A percentile compares a stretch with the other conserved stretches of the same genome.
phyloP scores from a whole-genome alignment of 1,140 invertebrate species.

The Microplitis demolitor region DNA sequence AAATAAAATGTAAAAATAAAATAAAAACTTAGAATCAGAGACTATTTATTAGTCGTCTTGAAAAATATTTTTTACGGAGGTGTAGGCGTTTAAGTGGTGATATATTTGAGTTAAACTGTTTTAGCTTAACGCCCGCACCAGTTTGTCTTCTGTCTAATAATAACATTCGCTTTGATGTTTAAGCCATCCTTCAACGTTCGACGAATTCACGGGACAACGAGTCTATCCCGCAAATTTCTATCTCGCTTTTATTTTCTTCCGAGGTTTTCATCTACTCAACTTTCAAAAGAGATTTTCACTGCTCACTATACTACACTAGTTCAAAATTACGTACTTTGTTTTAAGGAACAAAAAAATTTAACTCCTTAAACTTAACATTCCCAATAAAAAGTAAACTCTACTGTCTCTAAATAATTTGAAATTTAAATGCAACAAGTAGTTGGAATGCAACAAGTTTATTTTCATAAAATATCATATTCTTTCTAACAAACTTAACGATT shows the following conservation, averaged over 20 bases:
- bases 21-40: background rate
- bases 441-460: too few relatives aligned
- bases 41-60: background rate
- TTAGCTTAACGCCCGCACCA: constrained; percentile 31
- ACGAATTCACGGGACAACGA: constrained; percentile 39
- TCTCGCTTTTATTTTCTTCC: background rate
- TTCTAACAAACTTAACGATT: too few relatives aligned
- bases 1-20: too few relatives aligned
- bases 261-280: constrained; percentile 19
- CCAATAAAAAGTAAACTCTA: too few relatives aligned
- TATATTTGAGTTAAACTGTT: constrained; percentile 37
- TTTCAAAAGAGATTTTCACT: constrained; percentile 37
- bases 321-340: too few relatives aligned
- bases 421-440: too few relatives aligned
- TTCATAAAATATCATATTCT: too few relatives aligned
- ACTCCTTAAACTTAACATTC: too few relatives aligned
- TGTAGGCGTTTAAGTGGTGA: constrained; percentile 36
- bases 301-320: too few relatives aligned
- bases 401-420: too few relatives aligned
- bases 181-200: constrained; percentile 45
- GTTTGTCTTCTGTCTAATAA: constrained; percentile 49
- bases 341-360: too few relatives aligned
- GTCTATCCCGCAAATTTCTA: background rate
- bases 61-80: too few relatives aligned
- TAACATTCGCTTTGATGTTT: constrained; percentile 50